phyloP scores from a whole-genome alignment of 2,888 invertebrate genomes.

The Gonocerus acuteangulatus region DNA sequence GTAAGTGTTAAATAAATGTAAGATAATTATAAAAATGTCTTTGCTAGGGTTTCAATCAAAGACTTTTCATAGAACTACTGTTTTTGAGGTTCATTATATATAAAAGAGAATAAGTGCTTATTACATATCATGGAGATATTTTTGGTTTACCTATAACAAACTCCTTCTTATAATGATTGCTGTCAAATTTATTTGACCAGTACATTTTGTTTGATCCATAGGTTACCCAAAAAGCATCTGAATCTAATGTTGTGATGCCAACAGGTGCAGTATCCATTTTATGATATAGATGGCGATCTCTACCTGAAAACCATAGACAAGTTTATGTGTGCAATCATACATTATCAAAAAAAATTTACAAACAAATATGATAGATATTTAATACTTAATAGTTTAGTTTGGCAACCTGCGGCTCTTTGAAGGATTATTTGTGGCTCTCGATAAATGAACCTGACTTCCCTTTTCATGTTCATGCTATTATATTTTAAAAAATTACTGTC shows the following conservation, averaged over 20 bases:
- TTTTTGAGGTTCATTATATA: no score
- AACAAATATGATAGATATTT: background rate
- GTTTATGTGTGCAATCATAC: background rate
- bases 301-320: conserved; percentile 41
- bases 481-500: no score
- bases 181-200: conserved; percentile 52
- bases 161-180: conserved; percentile 9
- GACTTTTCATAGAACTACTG: no score
- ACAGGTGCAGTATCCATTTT: conserved; percentile 46
- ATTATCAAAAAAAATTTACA: background rate
- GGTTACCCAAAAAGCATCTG: conserved; percentile 63
- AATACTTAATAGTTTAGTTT: background rate
- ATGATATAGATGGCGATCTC: conserved; percentile 44
- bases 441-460: background rate
- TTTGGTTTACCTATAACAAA: conserved; percentile 25
- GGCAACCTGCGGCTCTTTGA: no score
- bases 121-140: no score
- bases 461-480: no score
- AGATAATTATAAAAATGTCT: no score
- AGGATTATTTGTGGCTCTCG: no score
- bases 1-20: no score
- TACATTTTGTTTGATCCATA: conserved; percentile 51
- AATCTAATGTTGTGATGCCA: conserved; percentile 53
- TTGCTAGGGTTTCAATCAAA: no score
- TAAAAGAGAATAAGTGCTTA: no score